Evolutionary conservation across 2,888 invertebrate genomes (phyloP).

Genomic region (Artemia sinica): DNA sequence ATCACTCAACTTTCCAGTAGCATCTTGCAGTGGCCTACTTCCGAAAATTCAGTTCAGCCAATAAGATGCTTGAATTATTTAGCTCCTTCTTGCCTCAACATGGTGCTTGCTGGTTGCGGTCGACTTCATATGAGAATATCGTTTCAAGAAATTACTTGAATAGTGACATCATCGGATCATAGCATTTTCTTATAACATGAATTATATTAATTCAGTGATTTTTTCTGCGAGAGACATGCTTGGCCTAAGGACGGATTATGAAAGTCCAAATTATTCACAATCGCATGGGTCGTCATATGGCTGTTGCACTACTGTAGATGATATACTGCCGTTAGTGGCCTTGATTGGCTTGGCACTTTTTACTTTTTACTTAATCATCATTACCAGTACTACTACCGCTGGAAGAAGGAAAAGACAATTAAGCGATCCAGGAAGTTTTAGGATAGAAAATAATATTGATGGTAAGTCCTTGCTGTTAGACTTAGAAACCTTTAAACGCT

Average conservation of each 20-base stretch:
- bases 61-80: not conserved
- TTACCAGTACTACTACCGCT: conserved; percentile 15
- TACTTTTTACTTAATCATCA: conserved; percentile 16
- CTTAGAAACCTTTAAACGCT: not conserved
- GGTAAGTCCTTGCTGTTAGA: not conserved
- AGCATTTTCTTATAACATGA: not conserved
- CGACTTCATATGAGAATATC: not conserved
- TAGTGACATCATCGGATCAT: not conserved
- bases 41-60: not conserved
- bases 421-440: not conserved
- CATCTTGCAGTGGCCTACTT: not conserved
- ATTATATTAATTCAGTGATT: conserved; percentile 6
- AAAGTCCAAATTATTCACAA: not conserved
- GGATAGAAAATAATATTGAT: conserved; percentile 5
- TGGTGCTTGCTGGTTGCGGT: not conserved
- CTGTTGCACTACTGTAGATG: not conserved
- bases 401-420: not conserved
- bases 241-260: not conserved
- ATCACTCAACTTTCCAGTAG: too few relatives aligned
- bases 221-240: not conserved
- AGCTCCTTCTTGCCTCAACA: not conserved
- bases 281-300: conserved; percentile 10
- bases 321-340: conserved; percentile 15
- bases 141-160: not conserved
- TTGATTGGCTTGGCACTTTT: conserved; percentile 9